phyloP scores from a whole-genome alignment of 2,797 vertebrate genomes.

The Betta splendens region DNA sequence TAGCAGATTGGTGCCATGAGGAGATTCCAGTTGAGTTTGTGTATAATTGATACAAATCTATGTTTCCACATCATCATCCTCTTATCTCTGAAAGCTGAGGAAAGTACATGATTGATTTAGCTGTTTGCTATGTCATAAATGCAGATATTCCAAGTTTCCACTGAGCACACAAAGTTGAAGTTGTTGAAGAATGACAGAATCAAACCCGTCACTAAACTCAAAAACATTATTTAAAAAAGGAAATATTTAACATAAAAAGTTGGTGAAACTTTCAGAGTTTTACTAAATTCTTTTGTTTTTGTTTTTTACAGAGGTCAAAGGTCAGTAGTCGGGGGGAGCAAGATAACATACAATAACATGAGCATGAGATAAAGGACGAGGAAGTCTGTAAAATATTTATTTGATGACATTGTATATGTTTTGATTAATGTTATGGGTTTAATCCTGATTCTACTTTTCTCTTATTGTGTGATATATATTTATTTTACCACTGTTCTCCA shows the following conservation, averaged over 20 bases:
- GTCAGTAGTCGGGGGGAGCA: not conserved
- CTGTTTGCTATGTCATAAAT: constrained; percentile 9
- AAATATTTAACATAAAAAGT: constrained; percentile 8
- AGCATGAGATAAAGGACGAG: no score
- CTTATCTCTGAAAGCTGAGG: constrained; percentile 45
- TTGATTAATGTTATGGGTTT: not conserved
- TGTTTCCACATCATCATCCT: constrained; percentile 32
- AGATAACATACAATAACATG: no score
- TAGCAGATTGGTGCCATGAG: constrained; percentile 26
- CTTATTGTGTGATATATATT: not conserved
- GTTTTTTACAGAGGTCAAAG: constrained; percentile 9
- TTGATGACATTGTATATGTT: not conserved
- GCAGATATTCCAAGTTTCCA: constrained; percentile 25
- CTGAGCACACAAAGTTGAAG: not conserved
- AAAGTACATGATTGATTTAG: constrained; percentile 21
- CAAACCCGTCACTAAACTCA: not conserved
- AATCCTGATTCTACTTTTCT: not conserved
- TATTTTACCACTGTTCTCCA: not conserved
- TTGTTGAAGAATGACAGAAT: constrained; percentile 7
- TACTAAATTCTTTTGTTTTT: no score
- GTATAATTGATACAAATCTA: constrained; percentile 39
- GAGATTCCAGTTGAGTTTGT: constrained; percentile 19
- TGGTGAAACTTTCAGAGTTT: not conserved
- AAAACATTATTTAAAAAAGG: not conserved
- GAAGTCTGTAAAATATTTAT: not conserved